Evolutionary conservation across 2,113 vertebrate species (phyloP).

Genomic region (Anser brachyrhynchus): DNA sequence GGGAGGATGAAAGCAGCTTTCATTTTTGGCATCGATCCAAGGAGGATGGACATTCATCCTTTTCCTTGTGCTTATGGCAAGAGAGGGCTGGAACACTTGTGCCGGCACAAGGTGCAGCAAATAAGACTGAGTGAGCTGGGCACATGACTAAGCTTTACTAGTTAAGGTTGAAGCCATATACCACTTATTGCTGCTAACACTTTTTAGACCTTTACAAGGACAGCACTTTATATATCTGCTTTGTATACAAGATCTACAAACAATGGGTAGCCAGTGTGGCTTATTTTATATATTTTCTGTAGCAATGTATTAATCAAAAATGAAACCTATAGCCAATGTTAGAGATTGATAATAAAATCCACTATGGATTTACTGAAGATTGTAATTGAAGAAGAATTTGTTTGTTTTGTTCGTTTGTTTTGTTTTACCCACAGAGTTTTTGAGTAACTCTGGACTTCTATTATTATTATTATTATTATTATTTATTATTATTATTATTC

Average conservation of each 20-base stretch:
- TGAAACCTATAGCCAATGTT: not conserved
- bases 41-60: not conserved
- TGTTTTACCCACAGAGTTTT: not conserved
- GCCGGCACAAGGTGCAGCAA: not conserved
- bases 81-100: not conserved
- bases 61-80: not conserved
- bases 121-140: not conserved
- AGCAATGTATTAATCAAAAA: not conserved
- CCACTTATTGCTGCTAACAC: not conserved
- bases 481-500: not conserved
- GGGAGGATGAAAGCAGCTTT: conserved; percentile 16
- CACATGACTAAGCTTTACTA: not conserved
- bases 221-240: not conserved
- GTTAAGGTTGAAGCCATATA: not conserved
- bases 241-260: not conserved
- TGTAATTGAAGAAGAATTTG: not conserved
- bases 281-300: not conserved
- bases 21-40: not conserved
- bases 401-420: not conserved
- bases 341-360: not conserved
- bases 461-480: not conserved
- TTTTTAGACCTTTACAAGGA: not conserved
- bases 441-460: not conserved
- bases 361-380: not conserved
- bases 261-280: not conserved